These are phyloP conservation scores for Neelides folsomi DNA, from an alignment of 2,888 invertebrate genomes.

Conservation along the genomic window DNA sequence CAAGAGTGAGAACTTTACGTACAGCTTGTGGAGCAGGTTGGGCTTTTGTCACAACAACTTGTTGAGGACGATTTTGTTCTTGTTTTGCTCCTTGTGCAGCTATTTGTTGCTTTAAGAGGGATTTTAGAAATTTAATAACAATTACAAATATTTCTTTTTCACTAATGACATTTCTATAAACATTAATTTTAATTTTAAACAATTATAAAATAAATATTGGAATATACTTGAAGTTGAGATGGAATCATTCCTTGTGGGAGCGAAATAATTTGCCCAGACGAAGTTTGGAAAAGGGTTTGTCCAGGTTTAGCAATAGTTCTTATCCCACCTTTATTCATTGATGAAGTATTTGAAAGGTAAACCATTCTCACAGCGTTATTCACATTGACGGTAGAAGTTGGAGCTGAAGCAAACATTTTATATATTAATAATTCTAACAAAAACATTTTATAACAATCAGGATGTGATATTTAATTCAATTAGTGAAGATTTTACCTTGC, in stretches of 20 bases:
- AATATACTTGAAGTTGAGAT: constrained; percentile 36
- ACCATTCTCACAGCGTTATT: too few relatives aligned
- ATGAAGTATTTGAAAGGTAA: too few relatives aligned
- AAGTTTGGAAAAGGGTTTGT: constrained; percentile 25
- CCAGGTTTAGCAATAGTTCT: constrained; percentile 43
- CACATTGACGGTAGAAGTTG: too few relatives aligned
- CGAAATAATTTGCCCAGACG: constrained; percentile 35
- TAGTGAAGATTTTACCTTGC: too few relatives aligned
- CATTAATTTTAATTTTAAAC: constrained; percentile 17
- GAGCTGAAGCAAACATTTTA: too few relatives aligned
- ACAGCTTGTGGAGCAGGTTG: constrained; percentile 2
- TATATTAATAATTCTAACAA: too few relatives aligned
- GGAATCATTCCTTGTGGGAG: constrained; percentile 34
- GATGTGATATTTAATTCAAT: too few relatives aligned
- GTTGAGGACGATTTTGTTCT: constrained; percentile 53
- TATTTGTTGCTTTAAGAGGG: constrained; percentile 59
- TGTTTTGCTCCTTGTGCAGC: constrained; percentile 45
- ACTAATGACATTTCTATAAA: too few relatives aligned
- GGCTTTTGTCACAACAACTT: constrained; percentile 44
- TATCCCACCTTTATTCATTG: too few relatives aligned
- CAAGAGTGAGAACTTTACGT: background rate
- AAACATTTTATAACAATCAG: too few relatives aligned
- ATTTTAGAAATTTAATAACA: too few relatives aligned
- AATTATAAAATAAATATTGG: constrained; percentile 24
- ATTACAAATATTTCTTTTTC: too few relatives aligned